Base-by-base conservation (phyloP, 1,140 invertebrate genomes). In the Eubasilissa regina region DNA sequence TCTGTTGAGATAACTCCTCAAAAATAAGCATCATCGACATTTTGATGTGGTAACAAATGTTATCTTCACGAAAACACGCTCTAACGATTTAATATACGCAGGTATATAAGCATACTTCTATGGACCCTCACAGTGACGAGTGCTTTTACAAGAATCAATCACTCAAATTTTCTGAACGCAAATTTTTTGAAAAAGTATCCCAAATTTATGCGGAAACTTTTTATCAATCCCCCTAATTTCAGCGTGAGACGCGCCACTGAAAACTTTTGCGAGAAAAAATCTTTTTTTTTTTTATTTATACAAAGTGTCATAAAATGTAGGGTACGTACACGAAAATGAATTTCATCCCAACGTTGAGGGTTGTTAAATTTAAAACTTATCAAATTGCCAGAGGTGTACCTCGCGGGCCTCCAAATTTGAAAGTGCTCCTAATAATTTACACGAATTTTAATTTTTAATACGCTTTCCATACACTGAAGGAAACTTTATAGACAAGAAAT, bases 161-260 rank as follows among this genome's bases (percentile, higher is more conserved):
- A 58, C 55, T 15, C 10, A 21, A 58, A 3, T 17, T 58, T 53
- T 58, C 21, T 15, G 15, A 9, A 10, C 55, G 21, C 55, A 58
- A 19, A 19, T 21, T 58, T 58, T 21, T 10, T 58, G 55, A 19
- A 58, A 21, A 58, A 21, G 17, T 58, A 6, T 58, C 17, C 55
- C 55, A 19, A 21, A 7, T 58, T 58, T 58, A 58, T 11, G 55
- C 55, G 55, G 7, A 58, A 58, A 58, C 10, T 58, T 35, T 58
- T 58, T 58, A 58, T 58, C 55, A 58, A 58, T 58, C 55, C 55
- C 55, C 55, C 21, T 58, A 58, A 58, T 58, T 58, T 58, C 17
- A 58, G 55, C 55, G 55, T 7, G 55, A 19, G 11, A 19, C 55
- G 9, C 21, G 7, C 7, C 17, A 58, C 55, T 58, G 17, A 19